Evolutionary conservation across 1,140 invertebrate genomes (phyloP).

Genomic region (Drosophila dunni): DNA sequence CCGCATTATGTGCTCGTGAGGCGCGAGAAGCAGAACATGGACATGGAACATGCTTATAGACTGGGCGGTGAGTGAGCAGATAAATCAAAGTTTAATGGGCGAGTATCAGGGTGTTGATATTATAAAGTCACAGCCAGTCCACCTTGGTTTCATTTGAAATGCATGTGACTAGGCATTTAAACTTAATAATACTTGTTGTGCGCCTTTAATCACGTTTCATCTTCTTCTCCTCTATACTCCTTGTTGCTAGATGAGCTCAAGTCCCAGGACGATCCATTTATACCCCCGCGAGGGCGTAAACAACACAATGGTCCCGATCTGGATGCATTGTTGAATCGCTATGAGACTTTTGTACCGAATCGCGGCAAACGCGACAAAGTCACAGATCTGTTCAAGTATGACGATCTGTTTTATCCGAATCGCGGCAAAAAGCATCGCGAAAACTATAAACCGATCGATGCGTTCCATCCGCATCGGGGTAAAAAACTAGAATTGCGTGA

Average conservation of each 20-base stretch:
- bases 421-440: slow-evolving; percentile 76
- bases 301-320: slow-evolving; percentile 74
- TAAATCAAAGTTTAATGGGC: slow-evolving; percentile 31
- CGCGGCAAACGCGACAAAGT: slow-evolving; percentile 81
- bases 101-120: slow-evolving; percentile 48
- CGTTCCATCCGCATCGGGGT: slow-evolving; percentile 73
- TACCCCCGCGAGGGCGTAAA: slow-evolving; percentile 78
- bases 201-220: slow-evolving; percentile 10
- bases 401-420: slow-evolving; percentile 83
- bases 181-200: slow-evolving; percentile 25
- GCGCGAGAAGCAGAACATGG: slow-evolving; percentile 63
- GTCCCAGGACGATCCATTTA: slow-evolving; percentile 70
- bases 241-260: slow-evolving; percentile 43
- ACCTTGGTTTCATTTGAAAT: slow-evolving; percentile 40
- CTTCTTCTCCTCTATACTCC: not conserved
- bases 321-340: slow-evolving; percentile 67
- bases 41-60: slow-evolving; percentile 61
- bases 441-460: slow-evolving; percentile 61
- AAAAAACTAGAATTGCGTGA: slow-evolving; percentile 76
- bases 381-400: slow-evolving; percentile 83
- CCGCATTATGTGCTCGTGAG: slow-evolving; percentile 76
- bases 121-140: slow-evolving; percentile 17
- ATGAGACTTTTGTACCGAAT: slow-evolving; percentile 80
- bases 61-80: slow-evolving; percentile 56
- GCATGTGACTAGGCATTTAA: slow-evolving; percentile 33